Base-by-base conservation (phyloP, 2,888 invertebrate species). In the Cosmopolites sordidus region DNA sequence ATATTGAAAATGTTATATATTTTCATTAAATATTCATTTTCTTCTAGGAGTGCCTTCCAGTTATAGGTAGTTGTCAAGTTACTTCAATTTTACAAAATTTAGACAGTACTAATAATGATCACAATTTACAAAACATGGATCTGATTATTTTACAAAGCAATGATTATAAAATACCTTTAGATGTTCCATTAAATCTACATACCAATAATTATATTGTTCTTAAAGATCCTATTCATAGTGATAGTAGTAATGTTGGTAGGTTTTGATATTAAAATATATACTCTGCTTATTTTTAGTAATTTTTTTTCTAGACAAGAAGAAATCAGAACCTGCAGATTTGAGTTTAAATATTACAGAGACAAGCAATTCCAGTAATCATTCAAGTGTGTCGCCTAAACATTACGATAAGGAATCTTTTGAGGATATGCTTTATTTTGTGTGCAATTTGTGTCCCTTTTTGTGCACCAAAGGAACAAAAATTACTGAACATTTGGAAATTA, bases 381-480 rank as follows among this genome's bases (percentile, higher is more conserved):
- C 52, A 1, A 50, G 43, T 27, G 45, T 49, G 12, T 56, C 56
- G 1, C 50, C 53, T 14, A 58, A 53, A 38, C 58, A 58, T 29
- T 58, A 54, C 45, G 58, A 53, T 27, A 46, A 61, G 40, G 64
- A 64, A 22, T 64, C 66, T 37, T 67, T 66, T 50, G 69, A 69
- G 51, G 66, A 72, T 51, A 65, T 72, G 61, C 55, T 69, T 2
- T 73, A 71, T 64, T 71, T 72, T 59, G 69, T 72, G 3, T 74
- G 74, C 43, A 70, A 73, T 55, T 54, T 72, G 37, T 74, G 74
- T 59, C 72, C 72, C 5, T 74, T 73, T 64, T 58, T 74, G 30
- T 72, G 73, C 51, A 69, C 70, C 18, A 69, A 67, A 60, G 69
- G 73, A 54, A 60, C 64, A 4, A 70, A 71, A 62, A 72, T 74